These are phyloP conservation scores for Ammodytes marinus DNA, from an alignment of 2,113 vertebrate genomes.

Conservation along the genomic window DNA sequence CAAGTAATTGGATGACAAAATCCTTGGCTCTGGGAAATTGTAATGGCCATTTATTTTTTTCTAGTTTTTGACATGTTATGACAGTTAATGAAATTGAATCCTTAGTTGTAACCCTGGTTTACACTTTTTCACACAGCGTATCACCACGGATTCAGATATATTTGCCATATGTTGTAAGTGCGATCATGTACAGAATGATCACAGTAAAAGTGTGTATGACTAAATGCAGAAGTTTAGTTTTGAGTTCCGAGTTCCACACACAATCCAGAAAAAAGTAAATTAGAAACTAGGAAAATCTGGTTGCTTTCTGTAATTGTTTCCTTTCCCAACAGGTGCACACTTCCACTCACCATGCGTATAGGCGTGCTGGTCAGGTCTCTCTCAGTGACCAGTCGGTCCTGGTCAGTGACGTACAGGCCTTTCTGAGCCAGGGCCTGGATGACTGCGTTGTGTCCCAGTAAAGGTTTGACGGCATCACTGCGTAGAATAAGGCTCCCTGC, in stretches of 20 bases:
- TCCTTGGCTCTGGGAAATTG: background rate
- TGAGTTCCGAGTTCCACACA: too few species aligned
- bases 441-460: conserved; percentile 96
- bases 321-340: too few species aligned
- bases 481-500: conserved; percentile 97
- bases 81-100: background rate
- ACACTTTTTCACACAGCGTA: background rate
- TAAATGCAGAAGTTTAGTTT: too few species aligned
- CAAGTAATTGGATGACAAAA: background rate
- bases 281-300: background rate
- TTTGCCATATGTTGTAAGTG: background rate
- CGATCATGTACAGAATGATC: background rate
- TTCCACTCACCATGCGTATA: conserved; percentile 94
- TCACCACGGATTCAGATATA: conserved; percentile 12
- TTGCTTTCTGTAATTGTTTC: background rate
- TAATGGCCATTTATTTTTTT: too few species aligned
- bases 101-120: background rate
- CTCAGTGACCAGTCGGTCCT: conserved; percentile 95
- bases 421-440: conserved; percentile 98
- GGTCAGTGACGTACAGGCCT: conserved; percentile 97
- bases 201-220: background rate
- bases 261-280: background rate
- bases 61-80: background rate
- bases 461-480: conserved; percentile 96
- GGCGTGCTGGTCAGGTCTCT: conserved; percentile 94